Base-by-base conservation (phyloP, 1,140 invertebrate species). In the Caenorhabditis brenneri region DNA sequence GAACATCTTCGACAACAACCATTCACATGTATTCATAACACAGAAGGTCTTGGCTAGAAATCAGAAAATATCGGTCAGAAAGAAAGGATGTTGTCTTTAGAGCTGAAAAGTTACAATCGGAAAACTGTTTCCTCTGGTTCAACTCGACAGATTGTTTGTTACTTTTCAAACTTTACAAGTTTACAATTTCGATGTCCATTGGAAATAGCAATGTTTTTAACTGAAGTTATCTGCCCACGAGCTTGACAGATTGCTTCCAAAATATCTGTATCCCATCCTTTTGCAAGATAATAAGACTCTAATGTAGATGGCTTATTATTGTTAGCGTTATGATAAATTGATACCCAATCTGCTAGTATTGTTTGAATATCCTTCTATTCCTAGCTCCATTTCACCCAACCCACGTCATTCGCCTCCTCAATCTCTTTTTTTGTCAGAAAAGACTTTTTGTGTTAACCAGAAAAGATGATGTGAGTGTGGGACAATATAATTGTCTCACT, bases 381-480 rank as follows among this genome's bases (percentile, higher is more conserved):
- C 19, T 46, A 22, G 22, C 22, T 22, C 65, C 12, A 4, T 36
- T 5, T 65, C 15, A 16, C 33, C 58, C 22, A 10, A 12, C 1
- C 10, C 65, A 74, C 65, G 65, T 74, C 65, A 74, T 74, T 74
- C 29, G 65, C 65, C 65, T 39, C 36, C 29, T 42, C 36, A n/a
- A 42, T 42, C 12, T 19, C 4, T 46, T 24, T 42, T 74, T 33
- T 65, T 5, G 58, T 65, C 58, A 65, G 58, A 65, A 65, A 33
- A 65, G 10, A 33, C 53, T 24, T 55, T 58, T 65, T 65, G 58
- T 65, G 58, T 65, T 24, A 22, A 29, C 27, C 6, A 29, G 16
- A 46, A 24, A 74, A 42, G 24, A 74, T 74, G 65, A 74, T 74
- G 65, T 74, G 58, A 65, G 29, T 6, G 49, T 15, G 9, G 27